Evolutionary conservation across 2,888 invertebrate species (phyloP), one percentile per base, ranked within the genome.

Genomic region (Scotopteryx bipunctaria): DNA sequence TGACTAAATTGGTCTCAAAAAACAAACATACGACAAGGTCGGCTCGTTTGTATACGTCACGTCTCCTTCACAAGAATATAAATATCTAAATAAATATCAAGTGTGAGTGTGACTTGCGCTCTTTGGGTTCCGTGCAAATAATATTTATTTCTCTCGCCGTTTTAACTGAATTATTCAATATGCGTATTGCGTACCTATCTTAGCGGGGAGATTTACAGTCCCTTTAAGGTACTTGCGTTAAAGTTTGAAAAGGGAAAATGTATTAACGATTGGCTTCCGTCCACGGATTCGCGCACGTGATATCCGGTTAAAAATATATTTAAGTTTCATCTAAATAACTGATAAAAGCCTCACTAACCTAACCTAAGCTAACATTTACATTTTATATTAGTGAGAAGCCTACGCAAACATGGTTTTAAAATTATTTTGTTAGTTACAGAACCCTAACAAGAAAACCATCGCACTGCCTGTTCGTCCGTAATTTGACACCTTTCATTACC

Each of bases 401-500:
- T n/a, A n/a, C n/a, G n/a, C n/a, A n/a, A n/a, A n/a, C n/a, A n/a
- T 23, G 23, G 23, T 23, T 25, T 25, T n/a, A n/a, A n/a, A n/a
- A n/a, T n/a, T 25, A 5, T 25, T 21, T 11, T 35, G 13, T 13
- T 9, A n/a, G 6, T 3, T 17, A 29, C 3, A 14, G 43, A 43
- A 51, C 44, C 35, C 73, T 77, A 78, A 77, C 76, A 77, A 77
- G 49, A 83, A 83, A 84, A 83, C 83, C 85, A 84, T 81, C 77
- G 63, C 80, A 71, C 83, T 59, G 78, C 73, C 76, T 66, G 75
- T 73, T 78, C 69, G 80, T 78, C 80, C 73, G 83, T 86, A 86
- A 86, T 87, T 86, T 88, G 86, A 87, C 86, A 87, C 86, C 85
- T 86, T 85, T 83, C 86, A 88, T 87, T 88, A 87, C 86, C 87